Evolutionary conservation across 2,113 vertebrate genomes (phyloP).

Genomic region (Stegostoma tigrinum): DNA sequence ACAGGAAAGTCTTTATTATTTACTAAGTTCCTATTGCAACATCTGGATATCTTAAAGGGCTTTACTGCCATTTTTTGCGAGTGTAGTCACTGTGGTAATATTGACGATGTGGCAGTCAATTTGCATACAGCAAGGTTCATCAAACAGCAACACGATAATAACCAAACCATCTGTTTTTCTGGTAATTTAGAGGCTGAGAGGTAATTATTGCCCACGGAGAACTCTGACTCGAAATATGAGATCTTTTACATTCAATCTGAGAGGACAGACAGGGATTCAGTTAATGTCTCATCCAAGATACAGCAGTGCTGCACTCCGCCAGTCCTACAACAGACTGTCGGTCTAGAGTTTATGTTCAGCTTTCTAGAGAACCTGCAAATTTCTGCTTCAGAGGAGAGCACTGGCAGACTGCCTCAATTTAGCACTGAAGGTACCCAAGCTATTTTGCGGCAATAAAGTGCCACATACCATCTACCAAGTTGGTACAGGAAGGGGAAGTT

Average conservation of each 20-base stretch:
- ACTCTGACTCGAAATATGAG: not conserved
- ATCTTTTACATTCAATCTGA: not conserved
- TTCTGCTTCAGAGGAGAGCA: not conserved
- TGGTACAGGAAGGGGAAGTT: not conserved
- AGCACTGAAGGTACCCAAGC: not conserved
- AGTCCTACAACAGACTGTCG: not conserved
- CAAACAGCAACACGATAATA: not conserved
- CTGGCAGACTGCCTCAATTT: not conserved
- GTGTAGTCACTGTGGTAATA: not conserved
- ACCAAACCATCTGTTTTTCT: not conserved
- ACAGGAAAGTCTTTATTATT: not conserved
- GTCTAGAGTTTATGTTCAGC: not conserved
- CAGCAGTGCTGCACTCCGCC: not conserved
- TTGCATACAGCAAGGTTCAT: not conserved
- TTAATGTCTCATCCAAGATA: not conserved
- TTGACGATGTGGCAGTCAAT: not conserved
- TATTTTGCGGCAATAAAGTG: not conserved
- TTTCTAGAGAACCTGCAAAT: not conserved
- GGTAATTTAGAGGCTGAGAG: not conserved
- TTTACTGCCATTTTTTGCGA: not conserved
- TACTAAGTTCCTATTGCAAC: not conserved
- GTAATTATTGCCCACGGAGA: not conserved
- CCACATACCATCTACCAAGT: not conserved
- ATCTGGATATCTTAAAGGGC: not conserved
- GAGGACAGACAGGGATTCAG: not conserved